A percentile compares a stretch with the other conserved stretches of the same genome.
Evolutionary conservation across 2,113 vertebrate species (phyloP).

Genomic region (Casuarius casuarius): DNA sequence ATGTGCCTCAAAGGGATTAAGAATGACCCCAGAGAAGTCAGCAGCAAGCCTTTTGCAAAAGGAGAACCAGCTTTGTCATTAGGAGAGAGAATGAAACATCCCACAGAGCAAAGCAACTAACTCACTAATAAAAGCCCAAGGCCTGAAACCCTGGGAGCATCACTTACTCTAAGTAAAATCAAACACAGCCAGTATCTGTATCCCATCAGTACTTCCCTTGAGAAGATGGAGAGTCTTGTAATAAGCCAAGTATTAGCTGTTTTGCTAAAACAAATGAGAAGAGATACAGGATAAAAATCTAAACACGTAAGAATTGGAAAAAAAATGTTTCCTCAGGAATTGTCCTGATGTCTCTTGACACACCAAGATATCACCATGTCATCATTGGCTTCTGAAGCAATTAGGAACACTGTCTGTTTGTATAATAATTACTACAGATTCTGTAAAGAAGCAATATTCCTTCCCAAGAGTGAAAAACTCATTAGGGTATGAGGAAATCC

Average conservation of each 20-base stretch:
- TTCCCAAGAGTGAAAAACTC: not conserved
- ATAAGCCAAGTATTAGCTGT: not conserved
- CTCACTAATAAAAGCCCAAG: not conserved
- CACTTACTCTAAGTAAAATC: not conserved
- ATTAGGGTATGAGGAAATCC: not conserved
- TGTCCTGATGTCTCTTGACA: not conserved
- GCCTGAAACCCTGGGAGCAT: not conserved
- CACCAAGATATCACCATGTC: not conserved
- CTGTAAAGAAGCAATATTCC: not conserved
- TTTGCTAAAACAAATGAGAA: not conserved
- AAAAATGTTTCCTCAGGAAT: not conserved
- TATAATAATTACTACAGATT: not conserved
- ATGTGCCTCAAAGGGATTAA: not conserved
- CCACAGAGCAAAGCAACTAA: not conserved
- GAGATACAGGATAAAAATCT: accelerated
- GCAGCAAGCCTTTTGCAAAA: not conserved
- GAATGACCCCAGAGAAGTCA: not conserved
- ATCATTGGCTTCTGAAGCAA: not conserved
- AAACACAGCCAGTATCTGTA: not conserved
- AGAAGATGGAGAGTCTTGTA: not conserved
- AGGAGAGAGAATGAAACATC: not conserved
- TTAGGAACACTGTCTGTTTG: not conserved
- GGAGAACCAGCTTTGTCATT: not conserved
- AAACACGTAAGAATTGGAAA: not conserved
- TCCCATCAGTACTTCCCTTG: not conserved